Base-by-base conservation (phyloP, 2,888 invertebrate species). In the Ophion costatus region DNA sequence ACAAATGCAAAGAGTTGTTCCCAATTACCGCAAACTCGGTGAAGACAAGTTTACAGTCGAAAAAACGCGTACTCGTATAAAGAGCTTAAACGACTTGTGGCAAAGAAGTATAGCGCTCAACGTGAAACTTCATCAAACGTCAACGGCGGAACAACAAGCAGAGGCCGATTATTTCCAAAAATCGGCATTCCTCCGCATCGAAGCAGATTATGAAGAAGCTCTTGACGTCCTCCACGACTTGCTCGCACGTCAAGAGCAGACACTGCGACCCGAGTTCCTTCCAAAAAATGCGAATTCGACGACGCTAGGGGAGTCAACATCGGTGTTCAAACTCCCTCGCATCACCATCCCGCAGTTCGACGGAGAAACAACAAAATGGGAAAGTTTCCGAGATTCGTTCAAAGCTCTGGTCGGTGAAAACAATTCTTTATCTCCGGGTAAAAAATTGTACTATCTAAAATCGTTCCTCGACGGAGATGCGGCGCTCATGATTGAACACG, bases 331-430 rank as follows among this genome's bases (percentile, higher is more conserved):
- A 66, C 56, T 66, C 17, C 2, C 69, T 0, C 70, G 70, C 59
- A 79, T 79, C 59, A 79, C 79, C 20, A 79, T 79, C 11, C 79
- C 79, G 17, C 56, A 38, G 42, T 79, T 79, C 42, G 51, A 20
- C 24, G 70, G 79, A 20, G 69, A 69, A 14, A 45, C 69, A 6
- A 74, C 73, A 14, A 22, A 20, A 20, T 74, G 73, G 42, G 61
- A 61, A 3, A 61, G 24, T 20, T 74, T 74, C 38, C 45, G 42
- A 42, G 73, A 74, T 22, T 61, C 61, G 42, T 45, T 74, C 22
- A 45, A 74, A 11, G 42, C 61, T 6, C 17, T 61, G 6, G 61
- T 74, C 24, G 42, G 42, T 22, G 61, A 74, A 42, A 74, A 61
- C 61, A 29, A n/a, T 0, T 22, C 61, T 17, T 20, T 76, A 66